Evolutionary conservation across 2,113 vertebrate species (phyloP), one percentile per base, ranked within the genome.

Genomic region (Turnix velox): DNA sequence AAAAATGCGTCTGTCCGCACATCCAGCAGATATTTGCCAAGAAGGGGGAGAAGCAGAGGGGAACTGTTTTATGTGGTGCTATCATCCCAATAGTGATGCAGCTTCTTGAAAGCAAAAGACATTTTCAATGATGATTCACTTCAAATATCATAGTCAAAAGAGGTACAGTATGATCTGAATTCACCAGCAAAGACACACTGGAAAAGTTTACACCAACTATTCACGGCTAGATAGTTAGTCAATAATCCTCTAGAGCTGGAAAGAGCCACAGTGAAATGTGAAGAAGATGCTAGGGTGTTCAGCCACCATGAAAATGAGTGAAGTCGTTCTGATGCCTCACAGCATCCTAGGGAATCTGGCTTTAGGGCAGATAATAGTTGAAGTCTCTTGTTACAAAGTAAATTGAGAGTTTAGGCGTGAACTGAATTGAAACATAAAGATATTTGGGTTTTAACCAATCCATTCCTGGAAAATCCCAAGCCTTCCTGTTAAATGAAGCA

Each of bases 1-100:
- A 96, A 92, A 94, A 96, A 72, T 43, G 86, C 83, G 93, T 46
- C 73, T 94, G 92, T 23, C 86, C 93, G 92, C 80, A 79, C 28
- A 65, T 69, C 92, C 88, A 94, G 87, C 88, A 88, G 69, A 93
- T 84, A 69, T 46, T 82, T 93, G 57, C 69, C 90, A 84, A 31
- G 37, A 86, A 84, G n/a, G 22, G 37, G 55, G 52, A 92, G 66
- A 91, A 90, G 54, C 49, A 72, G 45, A 87, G 45, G 40, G 31
- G 78, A 87, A 76, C 10, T 87, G 57, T 68, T 92, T 45, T 27
- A 52, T 0, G 1, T 9, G 65, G 65, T 54, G 58, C 0, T 18
- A 82, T 76, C 79, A 69, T 28, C 69, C 52, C 57, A 54, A 69
- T 0, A 84, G 54, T 37, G 59, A 59, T 2, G 48, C 1, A 30